Conservation (phyloP, 2,888 invertebrate genomes). For the Zele albiditarsus region DNA sequence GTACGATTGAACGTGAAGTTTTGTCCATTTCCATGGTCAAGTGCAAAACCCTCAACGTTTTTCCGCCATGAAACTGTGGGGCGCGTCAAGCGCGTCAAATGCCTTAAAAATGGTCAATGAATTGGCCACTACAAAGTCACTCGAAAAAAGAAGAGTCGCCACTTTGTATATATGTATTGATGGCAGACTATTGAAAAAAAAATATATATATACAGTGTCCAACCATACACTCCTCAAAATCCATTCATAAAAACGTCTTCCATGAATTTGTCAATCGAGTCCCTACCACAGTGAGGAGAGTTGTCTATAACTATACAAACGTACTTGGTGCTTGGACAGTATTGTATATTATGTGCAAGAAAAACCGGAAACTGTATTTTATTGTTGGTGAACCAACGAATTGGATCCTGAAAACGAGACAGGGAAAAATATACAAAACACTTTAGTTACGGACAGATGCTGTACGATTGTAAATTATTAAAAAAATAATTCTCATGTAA, state of each 20-base stretch:
- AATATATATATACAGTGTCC: slow-evolving; percentile 25
- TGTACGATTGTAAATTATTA: not conserved
- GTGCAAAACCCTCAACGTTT: slow-evolving; percentile 60
- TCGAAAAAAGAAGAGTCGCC: slow-evolving; percentile 47
- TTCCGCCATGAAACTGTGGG: slow-evolving; percentile 51
- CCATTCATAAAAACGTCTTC: slow-evolving; percentile 59
- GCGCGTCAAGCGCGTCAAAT: slow-evolving; percentile 66
- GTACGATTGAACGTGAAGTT: not conserved
- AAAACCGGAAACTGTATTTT: slow-evolving; percentile 31
- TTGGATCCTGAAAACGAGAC: slow-evolving; percentile 26
- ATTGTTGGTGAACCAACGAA: slow-evolving; percentile 26
- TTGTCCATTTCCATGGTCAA: slow-evolving; percentile 55
- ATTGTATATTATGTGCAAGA: not conserved
- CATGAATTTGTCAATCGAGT: slow-evolving; percentile 60
- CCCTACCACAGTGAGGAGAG: slow-evolving; percentile 17
- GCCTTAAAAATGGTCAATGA: slow-evolving; percentile 65
- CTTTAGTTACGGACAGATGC: slow-evolving; percentile 62
- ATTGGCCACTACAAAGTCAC: slow-evolving; percentile 64
- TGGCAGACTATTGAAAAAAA: not conserved
- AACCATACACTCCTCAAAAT: slow-evolving; percentile 42
- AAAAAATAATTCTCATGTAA: not conserved
- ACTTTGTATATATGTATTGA: slow-evolving; percentile 29
- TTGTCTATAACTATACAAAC: slow-evolving; percentile 18
- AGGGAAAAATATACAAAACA: slow-evolving; percentile 42
- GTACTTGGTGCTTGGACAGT: slow-evolving; percentile 33